These are phyloP conservation scores for Eilema sororculum DNA, from an alignment of 2,888 invertebrate genomes.

Conservation along the genomic window DNA sequence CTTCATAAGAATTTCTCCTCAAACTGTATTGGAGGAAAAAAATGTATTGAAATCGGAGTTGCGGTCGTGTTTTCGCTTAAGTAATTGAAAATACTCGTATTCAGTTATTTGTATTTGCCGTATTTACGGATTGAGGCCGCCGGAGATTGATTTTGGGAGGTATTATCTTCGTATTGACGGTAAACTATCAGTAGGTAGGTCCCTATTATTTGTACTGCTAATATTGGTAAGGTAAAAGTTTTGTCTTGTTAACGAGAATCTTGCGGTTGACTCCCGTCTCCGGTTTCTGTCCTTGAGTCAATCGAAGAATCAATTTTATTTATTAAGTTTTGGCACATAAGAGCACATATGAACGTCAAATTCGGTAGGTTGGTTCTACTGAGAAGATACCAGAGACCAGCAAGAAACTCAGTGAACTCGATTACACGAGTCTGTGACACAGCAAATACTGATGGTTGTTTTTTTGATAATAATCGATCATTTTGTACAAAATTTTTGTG, in stretches of 20 bases:
- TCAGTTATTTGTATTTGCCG: slow-evolving; percentile 22
- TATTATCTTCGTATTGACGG: slow-evolving; percentile 2
- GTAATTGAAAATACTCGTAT: slow-evolving; percentile 22
- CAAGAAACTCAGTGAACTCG: too few relatives aligned
- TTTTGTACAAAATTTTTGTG: not conserved
- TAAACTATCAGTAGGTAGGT: slow-evolving; percentile 7
- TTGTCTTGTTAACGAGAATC: not conserved
- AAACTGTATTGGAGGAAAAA: not conserved
- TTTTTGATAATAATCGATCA: slow-evolving; percentile 13
- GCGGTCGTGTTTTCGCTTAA: slow-evolving; percentile 10
- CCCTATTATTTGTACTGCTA: slow-evolving; percentile 6
- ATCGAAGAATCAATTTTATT: too few relatives aligned
- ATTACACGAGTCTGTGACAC: too few relatives aligned
- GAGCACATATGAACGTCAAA: too few relatives aligned
- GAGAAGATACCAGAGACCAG: too few relatives aligned
- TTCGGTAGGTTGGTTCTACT: too few relatives aligned
- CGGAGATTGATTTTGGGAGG: slow-evolving; percentile 11
- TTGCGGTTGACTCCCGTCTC: too few relatives aligned
- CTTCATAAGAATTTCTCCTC: not conserved
- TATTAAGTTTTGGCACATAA: too few relatives aligned
- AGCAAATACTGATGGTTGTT: too few relatives aligned
- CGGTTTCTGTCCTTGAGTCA: too few relatives aligned
- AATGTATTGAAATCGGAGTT: slow-evolving; percentile 3
- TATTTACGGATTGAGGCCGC: slow-evolving; percentile 12
- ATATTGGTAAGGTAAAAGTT: slow-evolving; percentile 6